Percentiles rank a stretch among this genome's conserved stretches.
phyloP scores from a whole-genome alignment of 1,140 invertebrate species.

The Euwallacea fornicatus region DNA sequence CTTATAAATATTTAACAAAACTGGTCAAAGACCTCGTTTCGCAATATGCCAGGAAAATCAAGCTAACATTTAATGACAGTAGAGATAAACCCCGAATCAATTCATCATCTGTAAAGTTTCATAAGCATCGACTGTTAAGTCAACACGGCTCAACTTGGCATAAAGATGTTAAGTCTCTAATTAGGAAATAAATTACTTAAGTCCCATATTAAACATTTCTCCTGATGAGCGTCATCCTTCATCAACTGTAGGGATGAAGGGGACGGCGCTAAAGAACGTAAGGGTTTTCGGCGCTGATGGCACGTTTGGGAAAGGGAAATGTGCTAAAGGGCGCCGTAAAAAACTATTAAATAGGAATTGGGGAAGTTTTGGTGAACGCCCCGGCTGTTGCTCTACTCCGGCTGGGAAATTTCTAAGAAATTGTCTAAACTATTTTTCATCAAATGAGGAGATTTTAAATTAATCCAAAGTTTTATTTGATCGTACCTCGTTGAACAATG shows the following conservation, averaged over 20 bases:
- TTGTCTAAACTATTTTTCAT: too few relatives aligned
- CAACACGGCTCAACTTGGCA: conserved; percentile 7
- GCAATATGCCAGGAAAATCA: neutral
- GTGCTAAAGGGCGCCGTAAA: conserved; percentile 23
- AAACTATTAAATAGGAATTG: conserved; percentile 25
- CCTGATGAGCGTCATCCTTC: conserved; percentile 21
- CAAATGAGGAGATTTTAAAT: too few relatives aligned
- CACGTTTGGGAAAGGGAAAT: conserved; percentile 20
- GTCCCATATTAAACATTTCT: conserved; percentile 36
- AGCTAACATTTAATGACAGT: neutral
- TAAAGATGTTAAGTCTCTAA: conserved; percentile 35
- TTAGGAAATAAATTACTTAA: conserved; percentile 37
- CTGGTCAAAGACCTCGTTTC: neutral
- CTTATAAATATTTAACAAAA: neutral
- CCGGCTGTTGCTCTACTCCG: too few relatives aligned
- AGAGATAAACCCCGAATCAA: neutral
- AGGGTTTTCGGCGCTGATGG: conserved; percentile 16
- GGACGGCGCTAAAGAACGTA: conserved; percentile 21
- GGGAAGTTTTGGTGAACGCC: neutral
- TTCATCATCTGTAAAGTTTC: too few relatives aligned
- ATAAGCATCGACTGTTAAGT: too few relatives aligned
- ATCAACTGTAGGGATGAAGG: conserved; percentile 13
- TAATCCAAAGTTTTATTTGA: neutral
- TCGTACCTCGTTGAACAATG: neutral
- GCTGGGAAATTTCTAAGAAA: too few relatives aligned